Evolutionary conservation across 2,797 vertebrate genomes (phyloP).

Genomic region (Molothrus aeneus): DNA sequence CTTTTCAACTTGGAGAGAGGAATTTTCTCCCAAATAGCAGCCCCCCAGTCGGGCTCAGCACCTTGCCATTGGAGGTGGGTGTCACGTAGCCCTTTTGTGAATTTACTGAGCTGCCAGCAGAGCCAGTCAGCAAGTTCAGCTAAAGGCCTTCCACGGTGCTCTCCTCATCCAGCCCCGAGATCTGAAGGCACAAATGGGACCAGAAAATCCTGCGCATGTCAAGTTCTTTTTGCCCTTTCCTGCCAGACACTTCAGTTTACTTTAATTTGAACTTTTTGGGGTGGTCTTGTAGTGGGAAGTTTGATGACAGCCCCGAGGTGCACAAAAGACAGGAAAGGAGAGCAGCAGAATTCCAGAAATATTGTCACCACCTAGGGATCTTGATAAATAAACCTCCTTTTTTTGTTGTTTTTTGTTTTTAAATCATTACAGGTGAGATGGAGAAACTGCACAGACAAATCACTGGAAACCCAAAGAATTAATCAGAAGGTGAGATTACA

Average conservation of each 20-base stretch:
- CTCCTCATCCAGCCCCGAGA: not conserved
- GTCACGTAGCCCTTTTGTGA: not conserved
- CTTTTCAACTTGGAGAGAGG: not conserved
- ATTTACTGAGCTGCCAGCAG: not conserved
- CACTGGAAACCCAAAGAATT: not conserved
- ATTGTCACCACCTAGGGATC: not conserved
- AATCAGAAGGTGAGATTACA: not conserved
- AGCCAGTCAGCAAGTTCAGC: not conserved
- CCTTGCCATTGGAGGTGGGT: not conserved
- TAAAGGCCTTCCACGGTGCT: not conserved
- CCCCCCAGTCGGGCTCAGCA: not conserved
- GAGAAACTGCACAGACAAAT: not conserved
- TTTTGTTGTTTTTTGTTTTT: not conserved
- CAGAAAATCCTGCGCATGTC: not conserved
- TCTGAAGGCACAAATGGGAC: not conserved
- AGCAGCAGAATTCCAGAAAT: not conserved
- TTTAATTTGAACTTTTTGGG: not conserved
- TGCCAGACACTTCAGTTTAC: not conserved
- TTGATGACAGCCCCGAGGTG: not conserved
- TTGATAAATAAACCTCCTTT: accelerated
- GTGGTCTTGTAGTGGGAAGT: accelerated
- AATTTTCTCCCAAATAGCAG: not conserved
- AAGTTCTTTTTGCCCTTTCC: not conserved
- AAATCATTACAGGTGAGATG: not conserved
- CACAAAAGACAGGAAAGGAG: not conserved